Percentiles rank a stretch among this genome's conserved stretches.
phyloP scores from a whole-genome alignment of 2,888 invertebrate genomes.

The Aquatica leii region DNA sequence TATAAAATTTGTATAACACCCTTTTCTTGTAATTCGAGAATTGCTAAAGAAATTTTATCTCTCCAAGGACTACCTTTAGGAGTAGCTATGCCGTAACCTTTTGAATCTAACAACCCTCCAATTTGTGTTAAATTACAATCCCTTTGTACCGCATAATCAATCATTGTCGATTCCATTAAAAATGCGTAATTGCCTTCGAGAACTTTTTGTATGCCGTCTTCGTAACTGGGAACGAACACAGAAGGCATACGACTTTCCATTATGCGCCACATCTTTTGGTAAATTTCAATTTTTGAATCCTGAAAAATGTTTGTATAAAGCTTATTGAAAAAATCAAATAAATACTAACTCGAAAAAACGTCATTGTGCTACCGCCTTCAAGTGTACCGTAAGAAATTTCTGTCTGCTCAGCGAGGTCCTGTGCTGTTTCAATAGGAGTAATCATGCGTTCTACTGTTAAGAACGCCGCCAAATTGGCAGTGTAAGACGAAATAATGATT shows the following conservation, averaged over 20 bases:
- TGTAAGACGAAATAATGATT: constrained; percentile 98
- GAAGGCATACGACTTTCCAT: constrained; percentile 85
- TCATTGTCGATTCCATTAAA: constrained; percentile 97
- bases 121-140: constrained; percentile 98
- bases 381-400: constrained; percentile 94
- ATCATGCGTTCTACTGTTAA: constrained; percentile 96
- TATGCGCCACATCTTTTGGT: constrained; percentile 93
- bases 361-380: constrained; percentile 95
- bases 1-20: constrained; percentile 92
- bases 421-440: constrained; percentile 93
- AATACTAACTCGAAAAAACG: constrained; percentile 87
- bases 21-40: constrained; percentile 93
- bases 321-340: not conserved
- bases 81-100: constrained; percentile 96
- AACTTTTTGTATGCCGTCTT: constrained; percentile 89
- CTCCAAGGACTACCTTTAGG: constrained; percentile 96
- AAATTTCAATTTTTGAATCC: constrained; percentile 90
- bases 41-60: constrained; percentile 95
- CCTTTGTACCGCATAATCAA: constrained; percentile 94
- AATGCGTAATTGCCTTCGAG: constrained; percentile 94
- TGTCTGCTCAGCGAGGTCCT: constrained; percentile 93
- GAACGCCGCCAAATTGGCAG: constrained; percentile 97
- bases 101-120: constrained; percentile 84
- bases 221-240: constrained; percentile 88
- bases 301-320: constrained; percentile 53